Base-by-base conservation (phyloP, 2,888 invertebrate species). In the Clepsis dumicolana region DNA sequence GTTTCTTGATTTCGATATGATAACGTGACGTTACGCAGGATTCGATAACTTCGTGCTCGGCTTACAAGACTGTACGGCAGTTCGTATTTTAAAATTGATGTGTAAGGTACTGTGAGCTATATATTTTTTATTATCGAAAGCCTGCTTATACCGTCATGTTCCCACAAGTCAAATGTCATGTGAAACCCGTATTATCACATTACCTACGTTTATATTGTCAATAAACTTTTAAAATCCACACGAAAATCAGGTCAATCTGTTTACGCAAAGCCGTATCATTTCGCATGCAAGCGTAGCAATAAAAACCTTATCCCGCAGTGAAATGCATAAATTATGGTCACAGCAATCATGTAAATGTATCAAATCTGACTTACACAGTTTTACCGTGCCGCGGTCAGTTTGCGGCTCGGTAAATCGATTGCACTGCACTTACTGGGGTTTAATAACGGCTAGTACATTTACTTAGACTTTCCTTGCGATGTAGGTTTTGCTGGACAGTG, bases 341-440 rank as follows among this genome's bases (percentile, higher is more conserved):
- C 66, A 54, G 44, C 61, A 59, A 62, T 67, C 68, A 68, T 67
- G 65, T 57, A 60, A 70, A 70, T 67, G 70, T 70, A 70, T 71
- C 71, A 70, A 67, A 67, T 70, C 70, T 71, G 67, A 70, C 60
- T 70, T 70, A 64, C 70, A 67, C 66, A 67, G 62, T 72, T 70
- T 73, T 73, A 64, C 71, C 72, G 71, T 65, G 63, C 56, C 59
- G 64, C 69, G 70, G 72, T 70, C 50, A 52, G 70, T 67, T 62
- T 70, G 72, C 70, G 65, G 70, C 67, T 60, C 56, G 29, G 65
- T 68, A 71, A 73, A 73, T 73, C 70, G 73, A 71, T 70, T 62
- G 67, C 61, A 59, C 35, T 62, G 54, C 70, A 65, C 69, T 65
- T 59, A 70, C 63, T 25, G 27, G 18, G 41, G 18, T 56, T 70